Evolutionary conservation across 2,113 vertebrate genomes (phyloP).

Genomic region (Eulacestoma nigropectus): DNA sequence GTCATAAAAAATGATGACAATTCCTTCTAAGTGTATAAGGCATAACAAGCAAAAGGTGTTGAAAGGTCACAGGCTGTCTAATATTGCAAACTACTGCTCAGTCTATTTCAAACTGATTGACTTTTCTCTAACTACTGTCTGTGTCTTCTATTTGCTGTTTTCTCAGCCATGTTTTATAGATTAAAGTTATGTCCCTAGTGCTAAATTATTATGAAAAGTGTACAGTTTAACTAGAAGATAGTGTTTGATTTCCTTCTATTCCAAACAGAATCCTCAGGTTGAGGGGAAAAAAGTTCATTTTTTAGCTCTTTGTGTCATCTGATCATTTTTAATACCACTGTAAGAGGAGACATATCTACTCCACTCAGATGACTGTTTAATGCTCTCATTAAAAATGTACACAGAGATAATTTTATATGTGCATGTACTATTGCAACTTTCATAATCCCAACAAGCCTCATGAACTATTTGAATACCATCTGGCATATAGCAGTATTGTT

Average conservation of each 20-base stretch:
- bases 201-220: not conserved
- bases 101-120: not conserved
- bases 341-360: not conserved
- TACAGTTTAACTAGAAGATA: not conserved
- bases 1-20: not conserved
- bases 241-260: not conserved
- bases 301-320: not conserved
- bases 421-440: not conserved
- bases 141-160: not conserved
- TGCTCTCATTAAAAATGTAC: not conserved
- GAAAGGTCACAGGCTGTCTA: constrained; percentile 12
- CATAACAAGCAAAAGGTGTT: not conserved
- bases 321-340: not conserved
- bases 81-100: not conserved
- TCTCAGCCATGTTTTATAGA: not conserved
- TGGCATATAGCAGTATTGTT: not conserved
- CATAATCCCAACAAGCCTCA: not conserved
- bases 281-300: not conserved
- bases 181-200: not conserved
- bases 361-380: not conserved
- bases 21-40: not conserved
- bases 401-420: not conserved
- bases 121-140: not conserved
- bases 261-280: not conserved
- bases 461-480: not conserved